phyloP scores from a whole-genome alignment of 2,797 vertebrate genomes.

The Megalops cyprinoides region DNA sequence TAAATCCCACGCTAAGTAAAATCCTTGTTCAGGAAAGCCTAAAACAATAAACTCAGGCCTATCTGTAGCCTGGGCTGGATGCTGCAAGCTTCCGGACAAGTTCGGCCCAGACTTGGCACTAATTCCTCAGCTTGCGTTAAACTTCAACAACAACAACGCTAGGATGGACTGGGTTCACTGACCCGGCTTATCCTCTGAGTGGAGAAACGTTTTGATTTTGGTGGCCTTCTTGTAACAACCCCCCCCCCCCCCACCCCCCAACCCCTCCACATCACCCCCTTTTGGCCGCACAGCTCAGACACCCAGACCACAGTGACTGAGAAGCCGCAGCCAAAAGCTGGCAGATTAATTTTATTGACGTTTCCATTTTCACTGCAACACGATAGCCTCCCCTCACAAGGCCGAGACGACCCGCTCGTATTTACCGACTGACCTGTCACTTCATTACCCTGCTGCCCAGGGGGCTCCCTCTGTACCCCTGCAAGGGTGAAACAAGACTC shows the following conservation, averaged over 20 bases:
- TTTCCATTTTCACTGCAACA: slow-evolving; percentile 99
- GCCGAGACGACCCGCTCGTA: slow-evolving; percentile 88
- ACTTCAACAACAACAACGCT: slow-evolving; percentile 70
- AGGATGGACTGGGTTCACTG: slow-evolving; percentile 47
- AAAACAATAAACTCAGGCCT: slow-evolving; percentile 95
- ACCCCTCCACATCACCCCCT: slow-evolving; percentile 70
- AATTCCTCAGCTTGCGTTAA: slow-evolving; percentile 68
- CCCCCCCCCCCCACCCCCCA: slow-evolving; percentile 57
- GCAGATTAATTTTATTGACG: slow-evolving; percentile 99
- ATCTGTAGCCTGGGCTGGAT: slow-evolving; percentile 80
- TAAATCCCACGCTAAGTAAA: slow-evolving; percentile 97
- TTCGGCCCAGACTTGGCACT: slow-evolving; percentile 74
- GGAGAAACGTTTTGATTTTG: slow-evolving; percentile 44
- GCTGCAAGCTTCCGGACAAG: slow-evolving; percentile 86
- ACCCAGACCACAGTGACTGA: slow-evolving; percentile 70
- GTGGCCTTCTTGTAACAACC: slow-evolving; percentile 59
- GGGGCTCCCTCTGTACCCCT: slow-evolving; percentile 59
- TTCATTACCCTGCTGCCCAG: slow-evolving; percentile 96
- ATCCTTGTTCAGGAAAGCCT: slow-evolving; percentile 96
- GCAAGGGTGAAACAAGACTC: slow-evolving; percentile 74
- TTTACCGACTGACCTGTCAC: slow-evolving; percentile 98
- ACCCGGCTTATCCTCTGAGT: neutral
- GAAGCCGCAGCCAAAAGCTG: slow-evolving; percentile 88
- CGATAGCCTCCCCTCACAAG: slow-evolving; percentile 88
- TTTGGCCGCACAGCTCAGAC: slow-evolving; percentile 72